These are phyloP conservation scores for Ormyrus rosae DNA, from an alignment of 2,888 invertebrate species.

Conservation along the genomic window DNA sequence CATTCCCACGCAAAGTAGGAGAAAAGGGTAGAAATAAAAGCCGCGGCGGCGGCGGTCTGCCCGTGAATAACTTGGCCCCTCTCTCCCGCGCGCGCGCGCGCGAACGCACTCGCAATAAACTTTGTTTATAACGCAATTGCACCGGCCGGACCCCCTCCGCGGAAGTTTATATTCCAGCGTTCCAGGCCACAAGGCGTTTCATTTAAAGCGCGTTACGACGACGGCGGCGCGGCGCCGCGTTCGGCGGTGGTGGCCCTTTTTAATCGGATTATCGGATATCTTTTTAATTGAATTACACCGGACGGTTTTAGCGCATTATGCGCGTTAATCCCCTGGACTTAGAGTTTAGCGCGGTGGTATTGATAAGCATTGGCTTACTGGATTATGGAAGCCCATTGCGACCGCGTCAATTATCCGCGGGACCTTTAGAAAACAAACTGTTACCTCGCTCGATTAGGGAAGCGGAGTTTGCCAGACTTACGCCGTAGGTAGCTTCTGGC, in stretches of 20 bases:
- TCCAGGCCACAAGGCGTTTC: too few relatives aligned
- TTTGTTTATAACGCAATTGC: neutral
- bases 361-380: conserved; percentile 44
- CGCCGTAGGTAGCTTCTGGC: neutral
- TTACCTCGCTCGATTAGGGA: neutral
- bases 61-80: too few relatives aligned
- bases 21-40: too few relatives aligned
- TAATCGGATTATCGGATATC: conserved; percentile 35
- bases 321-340: conserved; percentile 12
- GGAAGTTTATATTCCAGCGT: neutral
- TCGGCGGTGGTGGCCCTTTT: neutral
- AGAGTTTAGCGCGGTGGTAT: conserved; percentile 14
- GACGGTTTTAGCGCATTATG: conserved; percentile 20
- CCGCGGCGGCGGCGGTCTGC: too few relatives aligned
- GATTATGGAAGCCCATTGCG: conserved; percentile 17
- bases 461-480: neutral
- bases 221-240: too few relatives aligned
- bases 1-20: too few relatives aligned
- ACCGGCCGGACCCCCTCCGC: neutral
- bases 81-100: too few relatives aligned
- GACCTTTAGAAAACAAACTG: neutral
- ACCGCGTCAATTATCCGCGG: neutral
- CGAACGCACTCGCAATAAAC: neutral
- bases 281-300: conserved; percentile 42
- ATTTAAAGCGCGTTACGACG: too few relatives aligned